A percentile compares a stretch with the other conserved stretches of the same genome.
Conservation (phyloP, 2,888 invertebrate species). For the Oxytorus armatus region DNA sequence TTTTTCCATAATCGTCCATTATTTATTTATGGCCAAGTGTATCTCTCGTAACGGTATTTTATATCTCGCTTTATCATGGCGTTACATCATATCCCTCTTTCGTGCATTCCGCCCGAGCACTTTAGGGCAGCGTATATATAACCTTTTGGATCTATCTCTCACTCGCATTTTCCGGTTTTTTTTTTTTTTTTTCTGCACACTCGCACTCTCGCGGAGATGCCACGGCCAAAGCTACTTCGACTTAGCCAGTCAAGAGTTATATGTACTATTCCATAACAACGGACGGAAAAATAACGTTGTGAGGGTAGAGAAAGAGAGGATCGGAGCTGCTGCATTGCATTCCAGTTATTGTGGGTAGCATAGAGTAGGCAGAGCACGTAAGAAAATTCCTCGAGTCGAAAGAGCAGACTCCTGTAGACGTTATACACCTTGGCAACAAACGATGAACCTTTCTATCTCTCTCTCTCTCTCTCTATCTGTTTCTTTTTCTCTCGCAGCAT, state of each 20-base stretch:
- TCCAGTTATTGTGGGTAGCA: constrained; percentile 63
- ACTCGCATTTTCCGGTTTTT: not conserved
- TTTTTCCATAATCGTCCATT: no score
- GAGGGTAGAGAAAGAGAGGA: constrained; percentile 32
- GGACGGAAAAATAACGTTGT: constrained; percentile 76
- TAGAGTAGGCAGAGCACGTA: constrained; percentile 71
- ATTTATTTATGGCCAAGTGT: no score
- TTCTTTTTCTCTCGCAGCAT: constrained; percentile 40
- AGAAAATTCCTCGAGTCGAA: constrained; percentile 77
- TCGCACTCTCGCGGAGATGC: no score
- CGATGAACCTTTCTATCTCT: constrained; percentile 55
- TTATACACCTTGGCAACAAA: constrained; percentile 35
- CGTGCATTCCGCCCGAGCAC: no score
- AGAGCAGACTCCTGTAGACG: constrained; percentile 77
- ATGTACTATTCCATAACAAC: constrained; percentile 48
- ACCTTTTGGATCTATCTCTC: not conserved
- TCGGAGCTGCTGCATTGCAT: constrained; percentile 55
- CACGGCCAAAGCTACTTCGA: constrained; percentile 10
- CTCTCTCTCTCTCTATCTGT: constrained; percentile 30
- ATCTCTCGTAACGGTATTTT: no score
- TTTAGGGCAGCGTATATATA: not conserved
- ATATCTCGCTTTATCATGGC: no score
- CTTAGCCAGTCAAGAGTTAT: constrained; percentile 30
- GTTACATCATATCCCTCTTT: no score
- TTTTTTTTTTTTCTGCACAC: not conserved